phyloP scores from a whole-genome alignment of 2,888 invertebrate species.

The Dicyrtomina minuta region DNA sequence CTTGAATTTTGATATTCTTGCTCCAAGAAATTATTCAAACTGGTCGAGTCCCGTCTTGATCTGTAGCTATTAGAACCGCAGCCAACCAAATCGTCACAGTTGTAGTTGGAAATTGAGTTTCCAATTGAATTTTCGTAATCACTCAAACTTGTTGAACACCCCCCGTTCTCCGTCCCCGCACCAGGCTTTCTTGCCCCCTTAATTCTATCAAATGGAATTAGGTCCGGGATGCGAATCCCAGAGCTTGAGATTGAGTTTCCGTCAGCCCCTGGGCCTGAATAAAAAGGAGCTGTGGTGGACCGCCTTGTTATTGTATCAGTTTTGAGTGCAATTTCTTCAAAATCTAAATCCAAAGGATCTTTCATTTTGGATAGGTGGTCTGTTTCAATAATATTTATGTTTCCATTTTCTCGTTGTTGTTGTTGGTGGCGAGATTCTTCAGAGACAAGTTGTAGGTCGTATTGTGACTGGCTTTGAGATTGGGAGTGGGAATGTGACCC shows the following conservation, averaged over 20 bases:
- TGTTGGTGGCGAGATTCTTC: background rate
- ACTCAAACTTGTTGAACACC: too few species aligned
- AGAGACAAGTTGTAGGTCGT: background rate
- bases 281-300: too few species aligned
- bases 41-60: too few species aligned
- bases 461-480: background rate
- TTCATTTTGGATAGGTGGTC: background rate
- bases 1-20: too few species aligned
- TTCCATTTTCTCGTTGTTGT: background rate
- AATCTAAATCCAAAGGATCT: background rate
- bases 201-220: background rate
- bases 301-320: conserved; percentile 7
- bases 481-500: background rate
- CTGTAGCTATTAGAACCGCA: too few species aligned
- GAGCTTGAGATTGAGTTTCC: background rate
- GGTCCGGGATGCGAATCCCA: background rate
- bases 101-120: too few species aligned
- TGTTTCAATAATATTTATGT: background rate
- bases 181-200: background rate
- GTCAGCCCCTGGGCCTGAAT: too few species aligned
- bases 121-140: too few species aligned
- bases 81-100: too few species aligned
- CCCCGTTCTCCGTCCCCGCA: too few species aligned
- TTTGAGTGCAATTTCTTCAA: conserved; percentile 23
- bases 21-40: too few species aligned